Percentiles rank a stretch among this genome's conserved stretches.
Evolutionary conservation across 1,140 invertebrate species (phyloP).

Genomic region (Globodera rostochiensis): DNA sequence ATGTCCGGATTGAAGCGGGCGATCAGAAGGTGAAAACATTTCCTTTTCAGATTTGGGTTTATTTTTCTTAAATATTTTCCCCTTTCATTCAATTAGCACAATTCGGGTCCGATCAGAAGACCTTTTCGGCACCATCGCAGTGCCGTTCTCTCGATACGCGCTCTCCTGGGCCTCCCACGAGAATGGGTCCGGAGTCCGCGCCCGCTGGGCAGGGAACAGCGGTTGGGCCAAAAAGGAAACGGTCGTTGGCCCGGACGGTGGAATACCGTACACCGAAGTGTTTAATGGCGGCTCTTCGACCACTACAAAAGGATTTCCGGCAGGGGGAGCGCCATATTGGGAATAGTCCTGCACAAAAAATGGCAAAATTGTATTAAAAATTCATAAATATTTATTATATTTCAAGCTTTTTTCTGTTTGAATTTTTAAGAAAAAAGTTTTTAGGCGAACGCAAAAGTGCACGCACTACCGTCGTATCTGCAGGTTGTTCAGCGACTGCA

Average conservation of each 20-base stretch:
- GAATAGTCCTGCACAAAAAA: not conserved
- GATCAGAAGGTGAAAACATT: too few relatives aligned
- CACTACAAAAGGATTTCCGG: not conserved
- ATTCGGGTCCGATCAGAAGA: slow-evolving; percentile 32
- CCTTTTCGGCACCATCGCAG: slow-evolving; percentile 13
- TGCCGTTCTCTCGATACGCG: slow-evolving; percentile 21
- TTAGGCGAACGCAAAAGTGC: too few relatives aligned
- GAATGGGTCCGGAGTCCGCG: slow-evolving; percentile 52
- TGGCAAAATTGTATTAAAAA: not conserved
- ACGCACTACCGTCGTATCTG: not conserved
- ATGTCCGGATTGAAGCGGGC: too few relatives aligned
- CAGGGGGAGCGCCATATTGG: not conserved
- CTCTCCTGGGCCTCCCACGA: slow-evolving; percentile 60
- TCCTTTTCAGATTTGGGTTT: too few relatives aligned
- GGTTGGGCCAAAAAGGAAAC: slow-evolving; percentile 31
- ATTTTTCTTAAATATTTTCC: too few relatives aligned
- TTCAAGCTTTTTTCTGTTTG: too few relatives aligned
- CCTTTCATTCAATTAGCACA: not conserved
- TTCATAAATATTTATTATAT: too few relatives aligned
- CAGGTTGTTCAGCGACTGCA: not conserved
- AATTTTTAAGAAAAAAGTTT: too few relatives aligned
- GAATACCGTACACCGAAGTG: slow-evolving; percentile 18
- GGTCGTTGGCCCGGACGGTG: not conserved
- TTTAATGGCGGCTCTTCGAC: not conserved
- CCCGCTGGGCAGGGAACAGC: slow-evolving; percentile 33